Conservation (phyloP, 2,113 vertebrate genomes). For the Limanda limanda region DNA sequence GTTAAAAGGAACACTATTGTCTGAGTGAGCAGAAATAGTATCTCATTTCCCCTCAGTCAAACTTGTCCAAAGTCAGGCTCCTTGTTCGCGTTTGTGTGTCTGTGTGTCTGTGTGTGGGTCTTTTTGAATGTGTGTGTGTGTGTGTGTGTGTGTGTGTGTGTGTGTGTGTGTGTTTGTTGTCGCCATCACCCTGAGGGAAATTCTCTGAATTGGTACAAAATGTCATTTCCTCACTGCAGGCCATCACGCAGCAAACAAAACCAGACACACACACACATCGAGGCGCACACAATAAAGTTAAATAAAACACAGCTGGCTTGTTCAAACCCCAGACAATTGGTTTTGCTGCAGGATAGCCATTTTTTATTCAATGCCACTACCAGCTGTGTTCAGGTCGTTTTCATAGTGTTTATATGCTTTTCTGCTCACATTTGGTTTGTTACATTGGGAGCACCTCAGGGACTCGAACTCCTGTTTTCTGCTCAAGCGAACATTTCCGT, state of each 20-base stretch:
- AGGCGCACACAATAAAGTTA: conserved; percentile 50
- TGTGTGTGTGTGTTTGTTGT: conserved; percentile 32
- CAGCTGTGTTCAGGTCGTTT: conserved; percentile 65
- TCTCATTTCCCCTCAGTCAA: conserved; percentile 69
- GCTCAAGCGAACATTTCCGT: conserved; percentile 54
- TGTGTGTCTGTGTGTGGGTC: not conserved
- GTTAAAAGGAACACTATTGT: conserved; percentile 68
- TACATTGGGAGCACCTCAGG: conserved; percentile 65
- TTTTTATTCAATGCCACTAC: conserved; percentile 63
- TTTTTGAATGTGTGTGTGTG: conserved; percentile 31
- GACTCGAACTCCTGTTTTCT: conserved; percentile 52
- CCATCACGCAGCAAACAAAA: conserved; percentile 63
- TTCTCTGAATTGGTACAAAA: conserved; percentile 65
- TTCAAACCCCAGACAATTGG: conserved; percentile 69
- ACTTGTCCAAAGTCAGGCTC: conserved; percentile 71
- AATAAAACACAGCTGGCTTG: conserved; percentile 72
- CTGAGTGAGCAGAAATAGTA: conserved; percentile 70
- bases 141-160: conserved; percentile 12
- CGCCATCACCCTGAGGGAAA: conserved; percentile 47
- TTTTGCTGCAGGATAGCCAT: conserved; percentile 68
- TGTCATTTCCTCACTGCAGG: conserved; percentile 66
- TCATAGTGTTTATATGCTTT: conserved; percentile 57
- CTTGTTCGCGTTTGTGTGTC: conserved; percentile 10
- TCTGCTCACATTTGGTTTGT: conserved; percentile 59
- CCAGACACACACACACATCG: conserved; percentile 46